Conservation (phyloP, 1,140 invertebrate genomes). For the Drosophila saltans region DNA sequence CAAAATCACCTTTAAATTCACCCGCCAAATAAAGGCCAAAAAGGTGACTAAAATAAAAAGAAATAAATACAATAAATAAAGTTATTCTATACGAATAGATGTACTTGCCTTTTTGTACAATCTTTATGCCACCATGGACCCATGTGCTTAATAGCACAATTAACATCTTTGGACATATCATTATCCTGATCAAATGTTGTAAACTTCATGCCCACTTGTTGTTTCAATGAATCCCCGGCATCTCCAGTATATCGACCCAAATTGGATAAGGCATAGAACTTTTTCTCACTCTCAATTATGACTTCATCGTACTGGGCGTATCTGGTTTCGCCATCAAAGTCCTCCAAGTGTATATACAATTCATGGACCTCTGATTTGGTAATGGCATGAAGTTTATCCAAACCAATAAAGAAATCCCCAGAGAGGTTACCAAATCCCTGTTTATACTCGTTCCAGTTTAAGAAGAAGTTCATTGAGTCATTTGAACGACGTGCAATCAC, state of each 20-base stretch:
- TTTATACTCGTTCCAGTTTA: neutral
- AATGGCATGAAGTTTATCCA: slow-evolving; percentile 13
- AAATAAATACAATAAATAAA: neutral
- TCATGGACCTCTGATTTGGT: slow-evolving; percentile 10
- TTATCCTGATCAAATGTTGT: slow-evolving; percentile 11
- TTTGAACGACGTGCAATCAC: slow-evolving; percentile 12
- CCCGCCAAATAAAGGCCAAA: neutral
- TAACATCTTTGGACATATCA: neutral
- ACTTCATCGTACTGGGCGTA: slow-evolving; percentile 13
- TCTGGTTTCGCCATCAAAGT: neutral
- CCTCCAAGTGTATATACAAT: slow-evolving; percentile 9
- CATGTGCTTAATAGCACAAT: neutral
- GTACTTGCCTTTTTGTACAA: slow-evolving; percentile 9
- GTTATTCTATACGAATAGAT: neutral
- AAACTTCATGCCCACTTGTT: slow-evolving; percentile 3
- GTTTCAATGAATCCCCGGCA: neutral
- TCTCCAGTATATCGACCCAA: neutral
- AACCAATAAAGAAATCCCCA: slow-evolving; percentile 8
- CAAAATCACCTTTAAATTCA: neutral
- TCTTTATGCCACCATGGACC: slow-evolving; percentile 8
- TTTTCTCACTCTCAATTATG: slow-evolving; percentile 3
- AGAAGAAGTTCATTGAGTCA: neutral
- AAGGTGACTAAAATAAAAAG: slow-evolving; percentile 3
- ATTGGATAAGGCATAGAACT: neutral
- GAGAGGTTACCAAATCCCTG: neutral